These are phyloP conservation scores for Brachionichthys hirsutus DNA, from an alignment of 2,113 vertebrate species.

Conservation along the genomic window DNA sequence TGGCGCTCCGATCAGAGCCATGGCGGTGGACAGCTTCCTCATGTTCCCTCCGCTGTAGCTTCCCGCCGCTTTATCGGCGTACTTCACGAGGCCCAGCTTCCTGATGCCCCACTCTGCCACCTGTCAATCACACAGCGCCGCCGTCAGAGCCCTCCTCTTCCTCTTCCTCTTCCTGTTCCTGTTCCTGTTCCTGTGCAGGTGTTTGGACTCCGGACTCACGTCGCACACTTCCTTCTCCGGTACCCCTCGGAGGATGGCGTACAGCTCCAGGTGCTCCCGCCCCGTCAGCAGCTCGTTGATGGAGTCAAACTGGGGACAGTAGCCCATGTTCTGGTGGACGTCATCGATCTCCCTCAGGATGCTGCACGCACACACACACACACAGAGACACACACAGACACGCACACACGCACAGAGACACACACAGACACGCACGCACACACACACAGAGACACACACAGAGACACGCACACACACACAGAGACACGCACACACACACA, in stretches of 20 bases:
- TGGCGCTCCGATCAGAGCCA: constrained; percentile 92
- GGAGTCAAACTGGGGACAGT: constrained; percentile 98
- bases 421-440: too few species aligned
- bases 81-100: constrained; percentile 91
- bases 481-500: too few species aligned
- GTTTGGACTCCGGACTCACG: constrained; percentile 69
- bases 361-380: constrained; percentile 73
- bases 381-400: constrained; percentile 27
- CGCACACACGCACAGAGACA: constrained; percentile 1
- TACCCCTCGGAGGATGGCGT: constrained; percentile 91
- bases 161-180: too few species aligned
- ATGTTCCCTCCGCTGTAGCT: constrained; percentile 96
- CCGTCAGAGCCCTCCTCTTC: not conserved
- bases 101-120: constrained; percentile 96
- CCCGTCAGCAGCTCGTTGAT: constrained; percentile 94
- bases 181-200: too few species aligned
- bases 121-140: constrained; percentile 38
- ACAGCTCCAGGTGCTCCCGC: constrained; percentile 95
- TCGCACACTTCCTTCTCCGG: constrained; percentile 93
- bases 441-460: too few species aligned
- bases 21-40: constrained; percentile 96
- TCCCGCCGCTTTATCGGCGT: constrained; percentile 89
- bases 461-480: too few species aligned
- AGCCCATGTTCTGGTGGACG: constrained; percentile 96
- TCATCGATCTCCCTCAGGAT: constrained; percentile 90